phyloP scores from a whole-genome alignment of 2,888 invertebrate genomes.

The Anoncus sp. region DNA sequence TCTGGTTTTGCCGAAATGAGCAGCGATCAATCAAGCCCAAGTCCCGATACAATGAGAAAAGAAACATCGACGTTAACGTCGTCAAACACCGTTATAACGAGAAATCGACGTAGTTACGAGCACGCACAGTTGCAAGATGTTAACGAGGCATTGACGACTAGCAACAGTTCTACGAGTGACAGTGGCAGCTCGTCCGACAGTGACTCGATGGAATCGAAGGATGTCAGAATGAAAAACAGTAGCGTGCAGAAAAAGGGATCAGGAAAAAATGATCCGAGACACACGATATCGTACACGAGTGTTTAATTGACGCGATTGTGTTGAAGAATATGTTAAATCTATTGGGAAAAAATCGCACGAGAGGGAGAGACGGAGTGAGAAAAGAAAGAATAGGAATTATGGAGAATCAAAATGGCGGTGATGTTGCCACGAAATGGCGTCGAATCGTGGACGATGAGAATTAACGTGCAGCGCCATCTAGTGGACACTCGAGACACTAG shows the following conservation, averaged over 20 bases:
- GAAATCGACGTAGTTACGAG: slow-evolving; percentile 76
- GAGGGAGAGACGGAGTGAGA: background rate
- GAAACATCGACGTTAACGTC: slow-evolving; percentile 59
- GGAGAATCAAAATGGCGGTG: slow-evolving; percentile 14
- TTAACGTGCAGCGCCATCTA: slow-evolving; percentile 1
- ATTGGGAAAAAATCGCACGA: slow-evolving; percentile 5
- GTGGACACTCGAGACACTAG: background rate
- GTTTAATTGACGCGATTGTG: slow-evolving; percentile 69
- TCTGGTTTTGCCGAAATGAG: slow-evolving; percentile 74
- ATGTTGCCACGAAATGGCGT: slow-evolving; percentile 11
- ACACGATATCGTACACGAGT: slow-evolving; percentile 73
- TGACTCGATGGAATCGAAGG: slow-evolving; percentile 51
- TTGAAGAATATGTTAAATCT: slow-evolving; percentile 12
- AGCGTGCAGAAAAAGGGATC: slow-evolving; percentile 3
- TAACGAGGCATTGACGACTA: slow-evolving; percentile 68
- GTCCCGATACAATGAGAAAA: slow-evolving; percentile 68
- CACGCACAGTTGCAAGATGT: slow-evolving; percentile 76
- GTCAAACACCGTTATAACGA: slow-evolving; percentile 57
- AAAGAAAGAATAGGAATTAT: background rate
- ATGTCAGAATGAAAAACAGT: slow-evolving; percentile 7
- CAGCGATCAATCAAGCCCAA: slow-evolving; percentile 68
- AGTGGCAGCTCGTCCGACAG: slow-evolving; percentile 69
- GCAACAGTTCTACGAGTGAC: slow-evolving; percentile 67
- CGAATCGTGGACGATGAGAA: background rate
- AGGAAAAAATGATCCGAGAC: slow-evolving; percentile 56